phyloP scores from a whole-genome alignment of 2,888 invertebrate species.

The Serrognathus titanus region DNA sequence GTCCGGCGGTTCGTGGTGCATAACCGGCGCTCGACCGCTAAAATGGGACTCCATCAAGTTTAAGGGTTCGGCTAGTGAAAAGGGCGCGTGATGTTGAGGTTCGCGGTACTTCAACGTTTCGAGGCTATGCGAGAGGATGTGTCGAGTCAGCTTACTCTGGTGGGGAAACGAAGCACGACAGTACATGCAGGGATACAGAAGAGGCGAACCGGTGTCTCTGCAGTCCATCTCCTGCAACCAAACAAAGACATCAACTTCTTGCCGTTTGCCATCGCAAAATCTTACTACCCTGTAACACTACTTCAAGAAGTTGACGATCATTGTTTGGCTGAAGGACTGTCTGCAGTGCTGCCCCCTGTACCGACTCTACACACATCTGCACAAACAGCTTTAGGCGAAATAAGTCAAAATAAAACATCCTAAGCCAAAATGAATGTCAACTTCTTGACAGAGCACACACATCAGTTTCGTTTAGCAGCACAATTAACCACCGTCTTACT shows the following conservation, averaged over 20 bases:
- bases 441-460: conserved; percentile 70
- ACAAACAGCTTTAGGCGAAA: conserved; percentile 33
- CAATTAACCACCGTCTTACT: background rate
- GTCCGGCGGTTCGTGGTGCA: conserved; percentile 47
- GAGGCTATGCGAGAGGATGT: conserved; percentile 84
- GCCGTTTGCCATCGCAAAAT: conserved; percentile 49
- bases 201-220: conserved; percentile 54
- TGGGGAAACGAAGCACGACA: conserved; percentile 86
- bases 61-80: conserved; percentile 47
- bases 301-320: conserved; percentile 86
- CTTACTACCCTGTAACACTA: conserved; percentile 34
- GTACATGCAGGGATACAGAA: conserved; percentile 80
- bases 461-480: conserved; percentile 11
- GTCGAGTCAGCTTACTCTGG: conserved; percentile 87
- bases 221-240: conserved; percentile 90
- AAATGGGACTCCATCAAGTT: conserved; percentile 46
- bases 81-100: conserved; percentile 56
- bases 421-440: conserved; percentile 93
- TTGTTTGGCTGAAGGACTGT: conserved; percentile 61
- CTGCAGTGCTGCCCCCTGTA: conserved; percentile 30
- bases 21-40: conserved; percentile 40
- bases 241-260: conserved; percentile 91
- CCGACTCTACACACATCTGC: conserved; percentile 26
- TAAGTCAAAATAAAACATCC: conserved; percentile 63
- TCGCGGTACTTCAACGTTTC: conserved; percentile 85